Conservation (phyloP, 1,140 invertebrate genomes). For the Saccostrea glomerata region DNA sequence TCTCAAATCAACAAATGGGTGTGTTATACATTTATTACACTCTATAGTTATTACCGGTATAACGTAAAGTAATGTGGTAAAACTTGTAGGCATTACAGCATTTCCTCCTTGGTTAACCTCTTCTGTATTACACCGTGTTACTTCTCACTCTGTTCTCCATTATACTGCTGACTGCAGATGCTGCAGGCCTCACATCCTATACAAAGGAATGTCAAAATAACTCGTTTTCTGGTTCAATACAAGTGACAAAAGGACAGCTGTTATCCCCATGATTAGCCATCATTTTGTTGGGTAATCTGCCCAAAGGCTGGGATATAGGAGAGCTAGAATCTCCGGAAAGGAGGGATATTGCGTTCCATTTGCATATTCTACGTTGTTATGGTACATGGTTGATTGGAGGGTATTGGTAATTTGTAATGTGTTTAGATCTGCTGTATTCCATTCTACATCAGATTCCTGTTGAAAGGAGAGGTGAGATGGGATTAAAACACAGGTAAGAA, state of each 20-base stretch:
- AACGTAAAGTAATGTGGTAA: too few relatives aligned
- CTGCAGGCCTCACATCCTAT: background rate
- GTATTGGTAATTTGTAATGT: conserved; percentile 2
- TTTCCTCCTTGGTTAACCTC: background rate
- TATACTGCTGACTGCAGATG: background rate
- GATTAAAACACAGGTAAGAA: conserved; percentile 17
- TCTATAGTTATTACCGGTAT: too few relatives aligned
- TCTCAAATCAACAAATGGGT: too few relatives aligned
- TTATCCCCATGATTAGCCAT: background rate
- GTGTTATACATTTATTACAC: too few relatives aligned
- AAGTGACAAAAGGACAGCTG: background rate
- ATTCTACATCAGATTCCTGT: background rate
- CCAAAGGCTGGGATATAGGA: background rate
- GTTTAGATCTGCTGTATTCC: conserved; percentile 28
- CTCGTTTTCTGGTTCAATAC: conserved; percentile 8
- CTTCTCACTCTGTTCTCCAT: background rate
- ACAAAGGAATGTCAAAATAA: background rate
- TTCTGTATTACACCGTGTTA: background rate
- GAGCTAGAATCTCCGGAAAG: too few relatives aligned
- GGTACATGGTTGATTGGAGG: background rate
- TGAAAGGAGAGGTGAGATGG: background rate
- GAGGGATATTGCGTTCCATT: background rate
- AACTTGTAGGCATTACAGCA: background rate
- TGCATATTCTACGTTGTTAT: background rate
- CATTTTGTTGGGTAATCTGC: background rate